These are phyloP conservation scores for Oryzias sinensis DNA, from an alignment of 2,797 vertebrate genomes.

Conservation along the genomic window DNA sequence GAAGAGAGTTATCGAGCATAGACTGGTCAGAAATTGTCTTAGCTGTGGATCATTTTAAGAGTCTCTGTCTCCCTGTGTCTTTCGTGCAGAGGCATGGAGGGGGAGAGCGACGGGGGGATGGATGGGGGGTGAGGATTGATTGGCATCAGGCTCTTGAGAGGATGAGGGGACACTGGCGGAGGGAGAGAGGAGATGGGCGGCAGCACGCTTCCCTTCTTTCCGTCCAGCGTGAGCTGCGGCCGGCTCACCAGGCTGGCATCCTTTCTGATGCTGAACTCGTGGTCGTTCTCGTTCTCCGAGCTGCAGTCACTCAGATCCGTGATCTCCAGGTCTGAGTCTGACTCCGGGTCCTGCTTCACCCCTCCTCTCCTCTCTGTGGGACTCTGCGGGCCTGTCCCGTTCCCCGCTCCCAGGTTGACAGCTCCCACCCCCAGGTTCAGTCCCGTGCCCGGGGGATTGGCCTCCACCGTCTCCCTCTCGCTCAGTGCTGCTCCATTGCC, in stretches of 20 bases:
- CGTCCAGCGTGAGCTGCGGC: conserved; percentile 67
- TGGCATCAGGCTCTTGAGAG: conserved; percentile 80
- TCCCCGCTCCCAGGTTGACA: conserved; percentile 55
- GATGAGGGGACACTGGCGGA: conserved; percentile 68
- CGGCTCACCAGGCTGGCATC: conserved; percentile 61
- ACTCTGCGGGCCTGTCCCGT: conserved; percentile 67
- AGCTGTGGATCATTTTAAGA: conserved; percentile 79
- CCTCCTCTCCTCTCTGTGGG: conserved; percentile 73
- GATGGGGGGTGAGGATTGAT: conserved; percentile 73
- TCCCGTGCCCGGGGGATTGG: conserved; percentile 40
- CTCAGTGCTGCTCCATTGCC: conserved; percentile 55
- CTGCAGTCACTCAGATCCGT: conserved; percentile 91
- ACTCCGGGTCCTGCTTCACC: conserved; percentile 86
- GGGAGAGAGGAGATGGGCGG: conserved; percentile 72
- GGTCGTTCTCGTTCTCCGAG: conserved; percentile 83
- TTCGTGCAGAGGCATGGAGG: conserved; percentile 70
- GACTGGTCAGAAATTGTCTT: conserved; percentile 67
- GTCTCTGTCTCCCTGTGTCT: conserved; percentile 82
- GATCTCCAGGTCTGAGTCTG: conserved; percentile 92
- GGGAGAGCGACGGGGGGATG: conserved; percentile 70
- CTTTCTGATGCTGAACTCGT: conserved; percentile 70
- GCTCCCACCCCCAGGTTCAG: conserved; percentile 67
- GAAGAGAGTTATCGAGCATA: conserved; percentile 70
- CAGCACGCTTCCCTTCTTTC: conserved; percentile 64
- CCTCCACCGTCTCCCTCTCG: conserved; percentile 71